Evolutionary conservation across 2,113 vertebrate species (phyloP).

Genomic region (Osmerus mordax): DNA sequence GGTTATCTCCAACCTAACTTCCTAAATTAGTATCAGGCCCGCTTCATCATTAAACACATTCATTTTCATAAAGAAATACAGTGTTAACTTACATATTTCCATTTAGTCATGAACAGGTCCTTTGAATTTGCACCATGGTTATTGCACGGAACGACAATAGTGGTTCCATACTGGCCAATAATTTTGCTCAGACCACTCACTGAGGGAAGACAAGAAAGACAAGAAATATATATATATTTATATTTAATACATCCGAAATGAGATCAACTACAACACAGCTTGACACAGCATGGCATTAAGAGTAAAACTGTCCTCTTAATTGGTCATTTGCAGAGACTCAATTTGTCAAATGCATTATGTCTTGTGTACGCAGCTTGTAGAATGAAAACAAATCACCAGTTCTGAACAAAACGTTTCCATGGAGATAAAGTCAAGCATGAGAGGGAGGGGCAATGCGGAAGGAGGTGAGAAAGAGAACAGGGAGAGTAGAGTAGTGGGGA

Average conservation of each 20-base stretch:
- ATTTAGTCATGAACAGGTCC: conserved; percentile 80
- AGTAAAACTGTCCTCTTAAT: background rate
- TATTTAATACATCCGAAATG: conserved; percentile 16
- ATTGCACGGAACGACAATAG: conserved; percentile 84
- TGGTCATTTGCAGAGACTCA: background rate
- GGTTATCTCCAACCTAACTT: no score
- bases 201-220: conserved; percentile 56
- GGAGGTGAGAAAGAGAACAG: background rate
- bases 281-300: conserved; percentile 8
- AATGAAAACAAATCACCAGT: conserved; percentile 27
- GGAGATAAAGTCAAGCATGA: conserved; percentile 54
- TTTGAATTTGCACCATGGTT: conserved; percentile 28
- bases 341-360: background rate
- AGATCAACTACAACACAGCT: conserved; percentile 31
- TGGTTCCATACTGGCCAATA: conserved; percentile 82
- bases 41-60: background rate
- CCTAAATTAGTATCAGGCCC: no score
- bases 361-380: no score
- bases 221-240: conserved; percentile 13
- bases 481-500: conserved; percentile 27
- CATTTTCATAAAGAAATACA: background rate
- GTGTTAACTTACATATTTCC: conserved; percentile 93
- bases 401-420: conserved; percentile 56
- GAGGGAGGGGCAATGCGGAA: conserved; percentile 13
- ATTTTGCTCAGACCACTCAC: conserved; percentile 76